Evolutionary conservation across 1,140 invertebrate genomes (phyloP), one percentile per base, ranked within the genome.

Genomic region (Cydia strobilella): DNA sequence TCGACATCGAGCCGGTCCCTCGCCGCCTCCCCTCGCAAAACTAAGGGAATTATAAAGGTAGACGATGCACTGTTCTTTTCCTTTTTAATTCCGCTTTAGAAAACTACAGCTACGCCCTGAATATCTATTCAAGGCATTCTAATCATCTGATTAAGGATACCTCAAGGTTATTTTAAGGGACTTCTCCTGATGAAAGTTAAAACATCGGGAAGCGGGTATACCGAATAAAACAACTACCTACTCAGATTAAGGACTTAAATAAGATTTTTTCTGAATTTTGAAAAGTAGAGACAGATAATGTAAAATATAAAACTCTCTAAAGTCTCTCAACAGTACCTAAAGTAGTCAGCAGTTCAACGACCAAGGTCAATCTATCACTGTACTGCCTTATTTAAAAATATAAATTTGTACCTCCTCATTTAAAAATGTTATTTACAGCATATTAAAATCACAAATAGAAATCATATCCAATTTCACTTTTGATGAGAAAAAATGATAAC

Each of bases 1-100:
- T 80, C 82, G 82, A 84, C 82, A 82, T 79, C 82, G 82, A 83
- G 84, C 82, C 82, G 86, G 84, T 83, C 72, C 73, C 74, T 25
- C 62, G 20, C 62, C 23, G 62, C 27, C 65, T 3, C 18, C 23
- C 9, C 65, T 35, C 27, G 65, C 15, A 69, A 69, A 66, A 42
- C 2, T 10, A 69, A 35, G n/a, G 65, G 65, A 69, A 35, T 69
- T 69, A 69, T 69, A 12, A 35, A 31, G n/a, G 27, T 35, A 42
- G 27, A 69, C 18, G 65, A 42, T 35, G 65, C 65, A 66, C 35
- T 66, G 23, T 31, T 35, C 15, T 66, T 66, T 66, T 13, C 20
- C 18, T 59, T 59, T 59, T 59, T 59, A 54, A 59, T 59, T 59
- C 20, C 20, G 9, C 54, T n/a, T 45, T 51, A 6, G 48, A 18